phyloP scores from a whole-genome alignment of 1,140 invertebrate species.

The Cryptotermes secundus region DNA sequence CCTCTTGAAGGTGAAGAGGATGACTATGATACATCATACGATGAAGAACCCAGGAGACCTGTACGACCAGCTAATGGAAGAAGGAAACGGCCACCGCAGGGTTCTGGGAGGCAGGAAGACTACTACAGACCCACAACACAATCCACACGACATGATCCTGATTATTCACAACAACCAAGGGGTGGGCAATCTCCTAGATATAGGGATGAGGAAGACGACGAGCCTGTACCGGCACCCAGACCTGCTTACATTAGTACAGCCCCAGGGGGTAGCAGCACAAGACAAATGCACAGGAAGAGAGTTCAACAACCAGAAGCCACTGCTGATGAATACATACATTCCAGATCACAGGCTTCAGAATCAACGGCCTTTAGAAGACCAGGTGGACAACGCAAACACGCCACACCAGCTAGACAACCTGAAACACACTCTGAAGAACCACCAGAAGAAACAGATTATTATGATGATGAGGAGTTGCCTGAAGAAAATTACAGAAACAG shows the following conservation, averaged over 20 bases:
- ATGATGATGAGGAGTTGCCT: constrained; percentile 51
- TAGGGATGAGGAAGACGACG: neutral
- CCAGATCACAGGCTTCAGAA: constrained; percentile 22
- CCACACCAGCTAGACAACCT: neutral
- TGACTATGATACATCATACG: constrained; percentile 24
- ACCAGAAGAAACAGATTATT: constrained; percentile 42
- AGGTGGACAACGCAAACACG: constrained; percentile 20
- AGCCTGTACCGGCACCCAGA: constrained; percentile 22
- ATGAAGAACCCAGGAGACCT: constrained; percentile 1
- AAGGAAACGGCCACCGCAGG: neutral
- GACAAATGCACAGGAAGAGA: constrained; percentile 26
- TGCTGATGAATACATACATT: constrained; percentile 24
- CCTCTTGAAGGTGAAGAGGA: constrained; percentile 13
- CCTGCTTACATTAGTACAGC: constrained; percentile 22
- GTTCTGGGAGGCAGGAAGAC: constrained; percentile 1
- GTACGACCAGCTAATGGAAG: neutral
- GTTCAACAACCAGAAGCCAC: constrained; percentile 30
- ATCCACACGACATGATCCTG: neutral
- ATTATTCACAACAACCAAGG: neutral
- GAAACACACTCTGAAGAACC: constrained; percentile 14
- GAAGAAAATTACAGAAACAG: constrained; percentile 38
- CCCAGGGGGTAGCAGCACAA: constrained; percentile 15
- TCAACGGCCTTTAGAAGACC: constrained; percentile 24
- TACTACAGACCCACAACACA: neutral
- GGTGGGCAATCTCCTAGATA: neutral